A percentile compares a stretch with the other conserved stretches of the same genome.
Evolutionary conservation across 2,113 vertebrate genomes (phyloP).

Genomic region (Corydoras maculifer): DNA sequence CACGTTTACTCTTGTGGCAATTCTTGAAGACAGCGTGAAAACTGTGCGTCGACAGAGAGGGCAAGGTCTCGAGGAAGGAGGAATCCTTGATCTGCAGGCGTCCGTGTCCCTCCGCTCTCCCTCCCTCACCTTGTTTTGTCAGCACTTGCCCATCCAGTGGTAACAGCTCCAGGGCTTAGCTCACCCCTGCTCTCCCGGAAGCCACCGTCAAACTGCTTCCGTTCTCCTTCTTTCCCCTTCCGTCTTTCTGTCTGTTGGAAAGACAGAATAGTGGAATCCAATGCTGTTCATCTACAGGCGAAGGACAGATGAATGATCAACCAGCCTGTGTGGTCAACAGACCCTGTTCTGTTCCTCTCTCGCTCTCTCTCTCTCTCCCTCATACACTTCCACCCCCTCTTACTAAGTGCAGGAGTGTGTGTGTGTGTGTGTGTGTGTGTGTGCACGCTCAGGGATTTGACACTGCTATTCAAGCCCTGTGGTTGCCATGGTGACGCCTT

Average conservation of each 20-base stretch:
- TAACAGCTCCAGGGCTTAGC: slow-evolving; percentile 55
- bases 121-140: slow-evolving; percentile 55
- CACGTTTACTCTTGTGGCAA: slow-evolving; percentile 31
- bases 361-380: slow-evolving; percentile 13
- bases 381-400: slow-evolving; percentile 45
- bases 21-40: slow-evolving; percentile 15
- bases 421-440: slow-evolving; percentile 54
- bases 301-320: slow-evolving; percentile 28
- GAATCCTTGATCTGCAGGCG: slow-evolving; percentile 10
- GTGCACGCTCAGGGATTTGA: slow-evolving; percentile 78
- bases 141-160: slow-evolving; percentile 61
- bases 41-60: neutral
- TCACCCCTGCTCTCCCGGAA: slow-evolving; percentile 51
- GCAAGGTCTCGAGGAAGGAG: slow-evolving; percentile 16
- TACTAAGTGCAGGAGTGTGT: slow-evolving; percentile 37
- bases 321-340: slow-evolving; percentile 40
- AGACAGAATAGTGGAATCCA: slow-evolving; percentile 16
- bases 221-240: slow-evolving; percentile 39
- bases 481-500: slow-evolving; percentile 71
- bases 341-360: slow-evolving; percentile 36
- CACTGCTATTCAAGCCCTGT: slow-evolving; percentile 79
- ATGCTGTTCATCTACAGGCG: slow-evolving; percentile 3
- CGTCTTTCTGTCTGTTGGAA: slow-evolving; percentile 39
- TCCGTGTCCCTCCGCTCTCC: slow-evolving; percentile 21
- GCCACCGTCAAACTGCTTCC: slow-evolving; percentile 26